Conservation (phyloP, 2,113 vertebrate species). For the Phaethon lepturus region DNA sequence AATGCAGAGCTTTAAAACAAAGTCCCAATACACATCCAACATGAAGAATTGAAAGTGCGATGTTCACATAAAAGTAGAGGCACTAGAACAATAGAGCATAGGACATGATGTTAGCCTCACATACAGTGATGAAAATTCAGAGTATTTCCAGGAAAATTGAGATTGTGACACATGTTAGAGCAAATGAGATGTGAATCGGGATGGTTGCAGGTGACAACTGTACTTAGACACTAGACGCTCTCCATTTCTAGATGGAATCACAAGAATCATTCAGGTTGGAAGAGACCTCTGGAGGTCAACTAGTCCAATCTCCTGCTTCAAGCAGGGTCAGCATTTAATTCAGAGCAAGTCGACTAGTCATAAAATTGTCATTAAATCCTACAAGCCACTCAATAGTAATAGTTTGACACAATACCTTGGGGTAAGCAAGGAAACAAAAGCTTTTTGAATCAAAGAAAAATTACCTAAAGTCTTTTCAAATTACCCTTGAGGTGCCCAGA, state of each 20-base stretch:
- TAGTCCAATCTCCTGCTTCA: not conserved
- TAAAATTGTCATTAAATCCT: not conserved
- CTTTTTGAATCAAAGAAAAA: not conserved
- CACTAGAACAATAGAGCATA: not conserved
- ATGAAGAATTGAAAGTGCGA: not conserved
- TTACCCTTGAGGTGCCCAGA: not conserved
- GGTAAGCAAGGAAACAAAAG: slow-evolving; percentile 10
- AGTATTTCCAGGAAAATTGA: not conserved
- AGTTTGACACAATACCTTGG: not conserved
- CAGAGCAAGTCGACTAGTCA: not conserved
- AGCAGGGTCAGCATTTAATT: not conserved
- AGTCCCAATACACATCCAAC: not conserved
- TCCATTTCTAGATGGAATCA: not conserved
- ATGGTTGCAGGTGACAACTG: not conserved
- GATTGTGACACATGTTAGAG: not conserved
- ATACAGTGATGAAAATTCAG: not conserved
- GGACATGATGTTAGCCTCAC: not conserved
- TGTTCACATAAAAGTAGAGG: not conserved
- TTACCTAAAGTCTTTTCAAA: not conserved
- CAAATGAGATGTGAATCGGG: not conserved
- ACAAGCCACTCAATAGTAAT: not conserved
- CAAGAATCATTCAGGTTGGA: not conserved
- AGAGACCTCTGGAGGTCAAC: not conserved
- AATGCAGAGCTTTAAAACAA: not conserved
- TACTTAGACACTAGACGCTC: not conserved